Evolutionary conservation across 2,113 vertebrate species (phyloP).

Genomic region (Sclerurus mexicanus): DNA sequence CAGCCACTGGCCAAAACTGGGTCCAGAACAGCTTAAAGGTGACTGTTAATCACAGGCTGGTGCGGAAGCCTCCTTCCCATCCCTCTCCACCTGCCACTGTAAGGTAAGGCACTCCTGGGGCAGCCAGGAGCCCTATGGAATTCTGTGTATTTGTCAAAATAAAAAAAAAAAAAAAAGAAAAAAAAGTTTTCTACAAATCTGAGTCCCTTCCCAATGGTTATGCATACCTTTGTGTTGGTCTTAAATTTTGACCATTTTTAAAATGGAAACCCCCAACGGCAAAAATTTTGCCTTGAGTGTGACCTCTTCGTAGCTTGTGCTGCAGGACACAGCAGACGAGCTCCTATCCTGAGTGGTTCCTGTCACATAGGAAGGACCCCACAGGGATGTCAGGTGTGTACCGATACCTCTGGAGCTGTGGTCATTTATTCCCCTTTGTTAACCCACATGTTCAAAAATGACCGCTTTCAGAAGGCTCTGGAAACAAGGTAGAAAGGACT

Average conservation of each 20-base stretch:
- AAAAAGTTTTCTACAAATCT: neutral
- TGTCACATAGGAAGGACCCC: neutral
- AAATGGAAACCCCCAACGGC: neutral
- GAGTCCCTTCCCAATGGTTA: neutral
- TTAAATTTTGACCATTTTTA: neutral
- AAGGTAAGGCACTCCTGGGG: neutral
- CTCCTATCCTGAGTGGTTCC: neutral
- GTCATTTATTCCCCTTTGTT: neutral
- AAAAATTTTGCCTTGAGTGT: neutral
- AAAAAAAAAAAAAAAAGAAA: too few species aligned
- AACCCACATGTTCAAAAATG: neutral
- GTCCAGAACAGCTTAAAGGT: neutral
- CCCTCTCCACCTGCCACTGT: neutral
- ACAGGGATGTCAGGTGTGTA: rapidly evolving
- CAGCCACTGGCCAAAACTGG: neutral
- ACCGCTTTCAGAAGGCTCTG: neutral
- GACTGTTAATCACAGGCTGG: neutral
- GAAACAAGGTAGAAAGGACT: conserved; percentile 85
- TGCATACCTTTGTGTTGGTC: neutral
- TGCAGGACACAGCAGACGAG: neutral
- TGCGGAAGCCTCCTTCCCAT: neutral
- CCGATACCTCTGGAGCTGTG: neutral
- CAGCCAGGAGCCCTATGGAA: neutral
- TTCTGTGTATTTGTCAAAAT: neutral
- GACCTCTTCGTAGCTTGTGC: neutral